Percentiles rank a stretch among this genome's conserved stretches.
phyloP scores from a whole-genome alignment of 2,113 vertebrate species.

The cattle (Bos taurus) region DNA sequence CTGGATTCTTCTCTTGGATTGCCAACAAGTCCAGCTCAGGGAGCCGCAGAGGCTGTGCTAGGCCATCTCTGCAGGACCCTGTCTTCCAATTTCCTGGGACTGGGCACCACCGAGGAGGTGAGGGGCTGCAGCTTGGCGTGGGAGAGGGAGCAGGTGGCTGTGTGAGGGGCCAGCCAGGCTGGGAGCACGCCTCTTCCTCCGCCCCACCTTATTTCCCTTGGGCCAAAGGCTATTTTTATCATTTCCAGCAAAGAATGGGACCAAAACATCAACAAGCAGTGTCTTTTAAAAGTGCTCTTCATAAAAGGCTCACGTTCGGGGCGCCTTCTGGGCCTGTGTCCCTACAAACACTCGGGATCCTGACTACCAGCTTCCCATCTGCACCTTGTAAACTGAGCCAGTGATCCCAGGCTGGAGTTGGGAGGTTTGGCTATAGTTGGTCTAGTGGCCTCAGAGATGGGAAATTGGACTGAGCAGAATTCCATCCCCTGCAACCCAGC shows the following conservation, averaged over 20 bases:
- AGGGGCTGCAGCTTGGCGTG: no score
- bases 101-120: background rate
- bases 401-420: background rate
- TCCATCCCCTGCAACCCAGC: background rate
- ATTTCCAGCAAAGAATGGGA: background rate
- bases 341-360: accelerated
- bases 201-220: background rate
- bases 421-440: background rate
- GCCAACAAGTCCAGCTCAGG: background rate
- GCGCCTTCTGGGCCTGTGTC: background rate
- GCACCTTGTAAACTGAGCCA: no score
- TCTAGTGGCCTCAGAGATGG: background rate
- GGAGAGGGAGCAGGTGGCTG: background rate
- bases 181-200: background rate
- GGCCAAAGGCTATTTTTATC: background rate
- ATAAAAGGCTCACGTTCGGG: background rate
- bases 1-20: background rate
- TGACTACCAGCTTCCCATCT: accelerated
- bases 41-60: background rate
- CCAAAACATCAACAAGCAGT: background rate
- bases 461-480: background rate
- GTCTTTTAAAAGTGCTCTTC: background rate
- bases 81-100: background rate
- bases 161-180: background rate
- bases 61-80: background rate